Percentiles rank a stretch among this genome's conserved stretches.
Conservation (phyloP, 2,113 vertebrate genomes). For the Plecturocebus donacophilus region DNA sequence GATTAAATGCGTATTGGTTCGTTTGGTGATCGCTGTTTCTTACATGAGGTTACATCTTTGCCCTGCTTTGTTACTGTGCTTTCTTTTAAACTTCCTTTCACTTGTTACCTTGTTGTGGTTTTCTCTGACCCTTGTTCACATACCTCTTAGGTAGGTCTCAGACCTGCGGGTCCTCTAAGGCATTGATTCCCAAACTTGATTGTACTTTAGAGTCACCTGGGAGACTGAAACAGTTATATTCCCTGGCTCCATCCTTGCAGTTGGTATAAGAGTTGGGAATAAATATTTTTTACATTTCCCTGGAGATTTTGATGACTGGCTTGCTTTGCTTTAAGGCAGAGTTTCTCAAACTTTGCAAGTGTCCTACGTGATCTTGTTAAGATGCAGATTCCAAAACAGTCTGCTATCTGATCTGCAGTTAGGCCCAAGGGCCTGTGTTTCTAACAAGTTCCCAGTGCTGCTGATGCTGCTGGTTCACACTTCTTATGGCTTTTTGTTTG, state of each 20-base stretch:
- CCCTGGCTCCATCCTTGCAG: neutral
- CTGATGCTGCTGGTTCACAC: rapidly evolving
- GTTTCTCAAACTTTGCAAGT: neutral
- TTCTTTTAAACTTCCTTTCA: neutral
- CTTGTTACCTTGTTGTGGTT: neutral
- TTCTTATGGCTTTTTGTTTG: neutral
- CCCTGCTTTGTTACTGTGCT: neutral
- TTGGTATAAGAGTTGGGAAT: neutral
- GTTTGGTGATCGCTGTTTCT: neutral
- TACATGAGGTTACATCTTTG: neutral
- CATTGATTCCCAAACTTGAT: neutral
- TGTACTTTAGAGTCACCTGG: neutral
- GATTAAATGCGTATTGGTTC: neutral
- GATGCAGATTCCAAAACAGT: neutral
- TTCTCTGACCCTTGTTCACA: neutral
- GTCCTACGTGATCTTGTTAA: neutral
- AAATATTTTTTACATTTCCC: neutral
- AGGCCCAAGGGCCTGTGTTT: neutral
- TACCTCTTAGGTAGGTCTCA: neutral
- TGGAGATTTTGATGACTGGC: neutral
- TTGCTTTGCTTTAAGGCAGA: neutral
- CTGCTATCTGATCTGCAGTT: neutral
- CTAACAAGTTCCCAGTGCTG: neutral
- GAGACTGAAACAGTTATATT: neutral
- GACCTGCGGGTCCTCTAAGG: neutral